These are phyloP conservation scores for Micoletzkya japonica DNA, from an alignment of 2,888 invertebrate species.

Conservation along the genomic window DNA sequence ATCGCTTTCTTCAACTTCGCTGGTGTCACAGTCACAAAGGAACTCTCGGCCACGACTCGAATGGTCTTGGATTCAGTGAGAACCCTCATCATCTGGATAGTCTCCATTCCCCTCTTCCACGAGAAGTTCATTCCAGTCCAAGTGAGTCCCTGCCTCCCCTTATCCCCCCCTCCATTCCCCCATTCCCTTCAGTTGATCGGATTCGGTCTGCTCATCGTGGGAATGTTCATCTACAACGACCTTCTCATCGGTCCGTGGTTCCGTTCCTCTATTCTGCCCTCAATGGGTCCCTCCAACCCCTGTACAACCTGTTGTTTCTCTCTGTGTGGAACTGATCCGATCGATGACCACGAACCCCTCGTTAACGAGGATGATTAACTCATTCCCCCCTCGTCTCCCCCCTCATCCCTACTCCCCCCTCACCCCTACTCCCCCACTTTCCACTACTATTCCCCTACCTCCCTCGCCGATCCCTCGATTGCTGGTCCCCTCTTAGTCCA, in stretches of 20 bases:
- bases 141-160: slow-evolving; percentile 38
- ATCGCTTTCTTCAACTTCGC: slow-evolving; percentile 92
- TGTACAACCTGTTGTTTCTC: slow-evolving; percentile 42
- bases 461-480: not conserved
- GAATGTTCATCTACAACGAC: slow-evolving; percentile 78
- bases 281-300: slow-evolving; percentile 16
- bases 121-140: slow-evolving; percentile 73
- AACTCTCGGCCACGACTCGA: slow-evolving; percentile 86
- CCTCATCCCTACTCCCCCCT: not conserved
- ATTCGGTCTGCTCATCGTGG: slow-evolving; percentile 77
- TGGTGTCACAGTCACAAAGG: slow-evolving; percentile 88
- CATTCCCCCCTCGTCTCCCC: not conserved
- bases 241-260: slow-evolving; percentile 60
- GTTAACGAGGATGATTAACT: slow-evolving; percentile 31
- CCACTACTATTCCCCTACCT: not conserved
- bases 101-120: slow-evolving; percentile 78
- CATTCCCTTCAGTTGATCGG: slow-evolving; percentile 70
- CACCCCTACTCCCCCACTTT: not conserved
- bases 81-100: slow-evolving; percentile 85
- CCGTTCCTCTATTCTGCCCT: slow-evolving; percentile 48
- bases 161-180: not conserved
- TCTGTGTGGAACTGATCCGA: slow-evolving; percentile 46
- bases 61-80: slow-evolving; percentile 87
- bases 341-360: slow-evolving; percentile 36
- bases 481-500: not conserved